phyloP scores from a whole-genome alignment of 2,888 invertebrate species.

The Ophonus ardosiacus region DNA sequence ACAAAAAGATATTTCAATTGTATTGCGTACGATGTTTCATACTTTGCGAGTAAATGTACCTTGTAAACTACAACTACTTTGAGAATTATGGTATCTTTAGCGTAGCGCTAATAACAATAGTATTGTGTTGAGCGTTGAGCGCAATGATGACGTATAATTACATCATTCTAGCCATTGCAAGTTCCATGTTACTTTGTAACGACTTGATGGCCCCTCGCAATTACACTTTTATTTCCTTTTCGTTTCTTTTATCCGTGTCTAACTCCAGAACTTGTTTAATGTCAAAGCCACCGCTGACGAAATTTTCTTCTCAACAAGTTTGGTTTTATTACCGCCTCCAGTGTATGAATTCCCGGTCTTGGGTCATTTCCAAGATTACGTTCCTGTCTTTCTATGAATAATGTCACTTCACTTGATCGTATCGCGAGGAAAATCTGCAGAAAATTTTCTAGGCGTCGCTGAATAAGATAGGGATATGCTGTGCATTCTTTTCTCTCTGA shows the following conservation, averaged over 20 bases:
- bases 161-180: not conserved
- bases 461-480: not conserved
- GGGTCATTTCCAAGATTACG: slow-evolving; percentile 52
- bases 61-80: not conserved
- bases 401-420: slow-evolving; percentile 37
- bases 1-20: not conserved
- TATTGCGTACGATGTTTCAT: not conserved
- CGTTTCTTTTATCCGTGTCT: slow-evolving; percentile 6
- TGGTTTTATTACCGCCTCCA: slow-evolving; percentile 42
- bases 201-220: slow-evolving; percentile 29
- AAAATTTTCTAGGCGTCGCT: slow-evolving; percentile 31
- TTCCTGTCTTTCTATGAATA: slow-evolving; percentile 57
- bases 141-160: slow-evolving; percentile 6
- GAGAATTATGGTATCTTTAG: not conserved
- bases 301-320: slow-evolving; percentile 46
- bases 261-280: slow-evolving; percentile 34
- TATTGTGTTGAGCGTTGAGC: not conserved
- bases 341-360: slow-evolving; percentile 52
- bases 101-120: not conserved
- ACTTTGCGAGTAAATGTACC: not conserved
- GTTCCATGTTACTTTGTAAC: slow-evolving; percentile 4
- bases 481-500: slow-evolving; percentile 27
- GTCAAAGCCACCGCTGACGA: slow-evolving; percentile 45
- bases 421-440: slow-evolving; percentile 29
- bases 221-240: slow-evolving; percentile 48